A percentile compares a stretch with the other conserved stretches of the same genome.
phyloP scores from a whole-genome alignment of 2,888 invertebrate genomes.

The Celastrina argiolus region DNA sequence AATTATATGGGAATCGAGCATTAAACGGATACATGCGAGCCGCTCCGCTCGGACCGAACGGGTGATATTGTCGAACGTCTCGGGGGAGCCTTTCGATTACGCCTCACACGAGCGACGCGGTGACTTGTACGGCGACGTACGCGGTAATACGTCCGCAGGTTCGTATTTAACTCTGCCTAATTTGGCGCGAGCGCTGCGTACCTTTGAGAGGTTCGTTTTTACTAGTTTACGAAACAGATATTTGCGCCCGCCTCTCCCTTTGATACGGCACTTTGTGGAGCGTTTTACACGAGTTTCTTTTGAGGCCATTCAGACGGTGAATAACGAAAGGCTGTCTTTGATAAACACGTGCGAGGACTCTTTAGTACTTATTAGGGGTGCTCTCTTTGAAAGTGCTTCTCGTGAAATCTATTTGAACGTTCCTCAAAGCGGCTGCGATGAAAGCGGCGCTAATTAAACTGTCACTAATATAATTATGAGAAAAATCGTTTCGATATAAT shows the following conservation, averaged over 20 bases:
- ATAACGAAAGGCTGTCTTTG: constrained; percentile 79
- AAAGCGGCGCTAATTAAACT: constrained; percentile 77
- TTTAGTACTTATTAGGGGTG: constrained; percentile 78
- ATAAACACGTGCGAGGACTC: constrained; percentile 79
- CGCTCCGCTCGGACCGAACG: constrained; percentile 43
- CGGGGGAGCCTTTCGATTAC: constrained; percentile 57
- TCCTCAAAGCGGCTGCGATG: constrained; percentile 72
- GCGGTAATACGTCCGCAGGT: constrained; percentile 38
- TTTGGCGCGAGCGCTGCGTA: constrained; percentile 74
- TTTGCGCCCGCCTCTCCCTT: constrained; percentile 77
- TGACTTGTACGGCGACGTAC: neutral
- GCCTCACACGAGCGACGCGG: constrained; percentile 31
- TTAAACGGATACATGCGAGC: constrained; percentile 74
- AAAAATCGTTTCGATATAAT: constrained; percentile 59
- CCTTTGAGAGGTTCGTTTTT: constrained; percentile 77
- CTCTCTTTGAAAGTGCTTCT: constrained; percentile 77
- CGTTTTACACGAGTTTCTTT: constrained; percentile 79
- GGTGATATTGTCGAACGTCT: constrained; percentile 52
- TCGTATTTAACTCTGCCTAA: constrained; percentile 77
- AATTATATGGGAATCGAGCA: constrained; percentile 79
- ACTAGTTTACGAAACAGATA: constrained; percentile 79
- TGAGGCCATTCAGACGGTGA: constrained; percentile 78
- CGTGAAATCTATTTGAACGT: constrained; percentile 77
- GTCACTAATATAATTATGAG: constrained; percentile 75
- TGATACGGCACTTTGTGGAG: constrained; percentile 78